Evolutionary conservation across 2,797 vertebrate genomes (phyloP), one percentile per base, ranked within the genome.

Genomic region (Sus cebifrons): DNA sequence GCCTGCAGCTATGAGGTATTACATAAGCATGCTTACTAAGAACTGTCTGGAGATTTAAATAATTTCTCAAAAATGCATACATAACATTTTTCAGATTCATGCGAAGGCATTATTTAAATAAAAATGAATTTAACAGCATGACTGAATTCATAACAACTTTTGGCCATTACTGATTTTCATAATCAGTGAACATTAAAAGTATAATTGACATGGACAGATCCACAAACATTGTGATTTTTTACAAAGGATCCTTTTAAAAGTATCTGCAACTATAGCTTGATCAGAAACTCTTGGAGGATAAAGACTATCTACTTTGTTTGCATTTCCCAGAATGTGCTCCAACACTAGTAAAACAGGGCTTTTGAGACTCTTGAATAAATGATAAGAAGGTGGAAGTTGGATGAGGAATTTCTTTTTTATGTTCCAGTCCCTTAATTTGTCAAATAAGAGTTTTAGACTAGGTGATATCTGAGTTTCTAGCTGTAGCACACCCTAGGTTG

Each of bases 301-400:
- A 83, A 79, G 10, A 65, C 32, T 95, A 7, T 67, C 40, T 20
- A 79, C 27, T 89, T 79, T 95, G 64, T 56, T 86, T 77, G 25
- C 18, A 68, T 90, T 86, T 74, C 70, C 15, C 12, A 75, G 44
- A 49, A 60, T 10, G 65, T 60, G 32, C n/a, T 91, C 27, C 4
- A 64, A 60, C 7, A 54, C 21, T 74, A 95, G 58, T 52, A 32
- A 2, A 32, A 71, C 6, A 15, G 12, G 21, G 9, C 64, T 89
- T 84, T 84, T 91, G 78, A 83, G 62, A n/a, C 32, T 91, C 52
- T 89, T 95, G 83, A 86, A 58, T 74, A 13, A 93, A 87, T 44
- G 44, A 44, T 20, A 54, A 54, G 84, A 93, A 86, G 56, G 36
- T 67, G 68, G 29, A 58, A 60, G 2, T 77, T 95, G 11, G 32